Base-by-base conservation (phyloP, 2,888 invertebrate genomes). In the Drosophila flavopinicola region DNA sequence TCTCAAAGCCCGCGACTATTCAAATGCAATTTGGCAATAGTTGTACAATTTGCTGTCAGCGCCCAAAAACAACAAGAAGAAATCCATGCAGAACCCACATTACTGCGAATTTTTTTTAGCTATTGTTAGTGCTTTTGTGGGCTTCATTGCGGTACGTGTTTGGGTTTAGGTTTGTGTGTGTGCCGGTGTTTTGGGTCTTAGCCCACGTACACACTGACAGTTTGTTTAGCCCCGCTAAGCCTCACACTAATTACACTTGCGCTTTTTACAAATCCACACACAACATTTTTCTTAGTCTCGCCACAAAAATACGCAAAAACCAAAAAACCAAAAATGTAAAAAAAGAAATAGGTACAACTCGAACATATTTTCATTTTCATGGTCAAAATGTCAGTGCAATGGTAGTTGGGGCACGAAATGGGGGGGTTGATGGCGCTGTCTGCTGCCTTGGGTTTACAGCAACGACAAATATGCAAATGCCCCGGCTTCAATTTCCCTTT, bases 201-300 rank as follows among this genome's bases (percentile, higher is more conserved):
- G 60, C 61, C 59, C 78, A 75, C 79, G 39, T 41, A 33, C 25
- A 33, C 23, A 20, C 38, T 37, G 72, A 60, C 78, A 60, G 84
- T 83, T 79, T 75, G 84, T 63, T 80, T 80, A 75, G 80, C 73
- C 85, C 63, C 73, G 73, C 59, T 80, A 80, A 80, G 85, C 82
- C 85, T 54, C 82, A 78, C 78, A 80, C 80, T 80, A 80, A 80
- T 80, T 80, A 74, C 82, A 80, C 78, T 80, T 84, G 84, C 80
- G 79, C 80, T 80, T 78, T 84, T 70, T 66, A 66, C 83, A 78
- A 73, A 75, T 76, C 73, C 78, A 41, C 65, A 69, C 54, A 64
- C 59, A 51, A 49, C 67, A 75, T 76, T 74, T 85, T 80, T 80
- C 85, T 73, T 76, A 65, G 85, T 84, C 82, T 66, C 59, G 69